Percentiles rank a stretch among this genome's conserved stretches.
Evolutionary conservation across 2,888 invertebrate species (phyloP).

Genomic region (Lypha dubia): DNA sequence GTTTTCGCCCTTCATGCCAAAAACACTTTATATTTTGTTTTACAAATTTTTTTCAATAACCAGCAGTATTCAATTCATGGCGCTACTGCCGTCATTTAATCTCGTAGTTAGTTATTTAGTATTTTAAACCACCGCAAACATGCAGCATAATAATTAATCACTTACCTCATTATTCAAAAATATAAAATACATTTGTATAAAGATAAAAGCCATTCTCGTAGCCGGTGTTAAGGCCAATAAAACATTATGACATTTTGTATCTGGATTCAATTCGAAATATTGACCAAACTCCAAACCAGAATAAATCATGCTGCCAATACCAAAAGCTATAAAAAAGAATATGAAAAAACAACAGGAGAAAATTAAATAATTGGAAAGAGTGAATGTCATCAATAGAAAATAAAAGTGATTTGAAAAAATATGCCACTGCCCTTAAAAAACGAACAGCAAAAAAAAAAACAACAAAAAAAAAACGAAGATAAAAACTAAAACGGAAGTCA

Average conservation of each 20-base stretch:
- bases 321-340: constrained; percentile 89
- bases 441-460: too few species aligned
- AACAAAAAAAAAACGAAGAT: not conserved
- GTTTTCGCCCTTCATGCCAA: too few species aligned
- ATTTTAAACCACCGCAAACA: not conserved
- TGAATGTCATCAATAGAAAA: constrained; percentile 43
- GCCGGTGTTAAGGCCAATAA: constrained; percentile 95
- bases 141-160: not conserved
- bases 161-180: constrained; percentile 97
- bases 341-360: constrained; percentile 29
- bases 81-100: too few species aligned
- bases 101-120: too few species aligned
- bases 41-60: too few species aligned
- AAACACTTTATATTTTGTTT: too few species aligned
- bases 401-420: constrained; percentile 40
- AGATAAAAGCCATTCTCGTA: constrained; percentile 97
- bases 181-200: constrained; percentile 99
- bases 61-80: too few species aligned
- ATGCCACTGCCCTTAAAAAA: not conserved
- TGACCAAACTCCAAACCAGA: constrained; percentile 97
- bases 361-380: constrained; percentile 2
- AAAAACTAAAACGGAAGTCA: constrained; percentile 56
- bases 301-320: constrained; percentile 98
- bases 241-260: constrained; percentile 96
- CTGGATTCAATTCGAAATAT: constrained; percentile 95